phyloP scores from a whole-genome alignment of 2,888 invertebrate species.

The Drosophila fulvimacula region DNA sequence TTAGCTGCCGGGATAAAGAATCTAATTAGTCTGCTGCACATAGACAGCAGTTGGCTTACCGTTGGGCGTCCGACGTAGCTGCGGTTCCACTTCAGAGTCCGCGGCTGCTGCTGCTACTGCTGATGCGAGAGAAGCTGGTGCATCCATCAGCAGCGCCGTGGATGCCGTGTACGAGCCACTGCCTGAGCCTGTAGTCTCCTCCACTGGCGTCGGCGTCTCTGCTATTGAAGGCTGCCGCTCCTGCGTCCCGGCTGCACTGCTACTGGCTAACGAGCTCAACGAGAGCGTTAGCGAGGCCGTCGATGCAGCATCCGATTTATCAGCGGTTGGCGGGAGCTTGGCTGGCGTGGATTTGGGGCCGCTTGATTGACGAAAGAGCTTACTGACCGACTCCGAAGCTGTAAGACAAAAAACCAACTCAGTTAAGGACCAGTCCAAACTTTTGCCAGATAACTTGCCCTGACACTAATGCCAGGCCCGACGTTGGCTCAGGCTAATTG shows the following conservation, averaged over 20 bases:
- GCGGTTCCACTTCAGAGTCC: slow-evolving; percentile 46
- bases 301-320: slow-evolving; percentile 73
- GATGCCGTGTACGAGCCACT: slow-evolving; percentile 79
- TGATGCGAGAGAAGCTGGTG: slow-evolving; percentile 11
- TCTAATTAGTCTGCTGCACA: slow-evolving; percentile 55
- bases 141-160: slow-evolving; percentile 79
- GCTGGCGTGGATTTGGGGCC: slow-evolving; percentile 67
- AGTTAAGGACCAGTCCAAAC: slow-evolving; percentile 42
- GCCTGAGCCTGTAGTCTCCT: slow-evolving; percentile 70
- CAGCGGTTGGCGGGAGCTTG: slow-evolving; percentile 52
- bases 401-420: slow-evolving; percentile 50
- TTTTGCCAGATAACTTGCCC: slow-evolving; percentile 61
- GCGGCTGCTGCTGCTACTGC: slow-evolving; percentile 15
- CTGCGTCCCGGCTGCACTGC: slow-evolving; percentile 66
- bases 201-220: slow-evolving; percentile 67
- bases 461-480: slow-evolving; percentile 61
- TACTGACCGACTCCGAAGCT: slow-evolving; percentile 84
- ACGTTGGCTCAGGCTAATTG: slow-evolving; percentile 50
- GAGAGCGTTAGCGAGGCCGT: slow-evolving; percentile 80
- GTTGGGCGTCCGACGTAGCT: slow-evolving; percentile 64
- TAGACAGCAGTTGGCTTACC: slow-evolving; percentile 51
- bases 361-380: slow-evolving; percentile 83
- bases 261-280: slow-evolving; percentile 82
- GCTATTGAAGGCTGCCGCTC: slow-evolving; percentile 62
- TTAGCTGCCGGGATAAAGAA: slow-evolving; percentile 65